Evolutionary conservation across 2,888 invertebrate species (phyloP).

Genomic region (Aspidiotus rigidus): DNA sequence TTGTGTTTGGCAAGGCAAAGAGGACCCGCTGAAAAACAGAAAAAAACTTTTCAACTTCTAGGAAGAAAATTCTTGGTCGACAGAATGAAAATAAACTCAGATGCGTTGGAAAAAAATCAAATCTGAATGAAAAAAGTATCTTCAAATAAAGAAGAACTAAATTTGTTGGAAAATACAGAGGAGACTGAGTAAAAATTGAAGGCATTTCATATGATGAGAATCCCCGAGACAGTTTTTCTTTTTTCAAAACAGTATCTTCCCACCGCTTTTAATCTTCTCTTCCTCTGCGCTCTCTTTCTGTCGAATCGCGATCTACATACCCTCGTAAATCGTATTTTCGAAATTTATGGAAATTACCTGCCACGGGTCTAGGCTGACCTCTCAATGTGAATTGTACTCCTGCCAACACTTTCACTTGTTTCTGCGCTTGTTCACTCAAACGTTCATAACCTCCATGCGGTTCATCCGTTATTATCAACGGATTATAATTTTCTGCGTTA

Average conservation of each 20-base stretch:
- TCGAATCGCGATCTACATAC: background rate
- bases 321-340: background rate
- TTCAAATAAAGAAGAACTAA: too few relatives aligned
- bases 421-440: constrained; percentile 59
- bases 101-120: too few relatives aligned
- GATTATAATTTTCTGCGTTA: constrained; percentile 75
- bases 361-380: constrained; percentile 67
- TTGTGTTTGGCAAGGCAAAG: constrained; percentile 63
- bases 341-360: constrained; percentile 46
- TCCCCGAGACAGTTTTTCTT: too few relatives aligned
- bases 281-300: background rate
- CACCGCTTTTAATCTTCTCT: background rate
- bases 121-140: too few relatives aligned
- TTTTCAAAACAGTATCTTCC: constrained; percentile 21
- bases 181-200: too few relatives aligned
- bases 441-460: constrained; percentile 72
- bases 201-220: too few relatives aligned
- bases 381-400: constrained; percentile 74
- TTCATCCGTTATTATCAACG: constrained; percentile 78
- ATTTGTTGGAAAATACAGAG: too few relatives aligned
- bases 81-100: too few relatives aligned
- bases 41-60: too few relatives aligned
- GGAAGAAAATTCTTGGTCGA: too few relatives aligned
- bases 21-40: constrained; percentile 56
- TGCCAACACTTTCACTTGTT: constrained; percentile 62